A percentile compares a stretch with the other conserved stretches of the same genome.
These are phyloP conservation scores for Tautogolabrus adspersus DNA, from an alignment of 2,113 vertebrate species.

Conservation along the genomic window DNA sequence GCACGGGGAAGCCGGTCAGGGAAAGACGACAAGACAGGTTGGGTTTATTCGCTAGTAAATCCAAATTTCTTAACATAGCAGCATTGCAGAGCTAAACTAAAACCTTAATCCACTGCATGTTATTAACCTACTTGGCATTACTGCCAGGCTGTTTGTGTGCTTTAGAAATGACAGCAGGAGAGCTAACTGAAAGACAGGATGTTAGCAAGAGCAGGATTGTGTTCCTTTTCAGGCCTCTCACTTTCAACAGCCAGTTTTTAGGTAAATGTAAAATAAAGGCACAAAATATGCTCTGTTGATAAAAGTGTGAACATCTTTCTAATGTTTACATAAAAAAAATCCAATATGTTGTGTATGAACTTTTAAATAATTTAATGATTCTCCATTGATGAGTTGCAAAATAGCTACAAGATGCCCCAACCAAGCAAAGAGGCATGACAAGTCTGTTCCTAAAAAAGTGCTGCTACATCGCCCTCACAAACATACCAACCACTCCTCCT, in stretches of 20 bases:
- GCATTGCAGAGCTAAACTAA: conserved; percentile 48
- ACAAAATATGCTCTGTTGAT: background rate
- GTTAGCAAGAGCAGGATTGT: conserved; percentile 20
- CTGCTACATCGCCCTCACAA: conserved; percentile 45
- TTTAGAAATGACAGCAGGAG: conserved; percentile 51
- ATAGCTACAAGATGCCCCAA: conserved; percentile 49
- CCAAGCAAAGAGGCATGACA: conserved; percentile 45
- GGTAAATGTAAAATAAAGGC: too few species aligned
- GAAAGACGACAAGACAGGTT: conserved; percentile 37
- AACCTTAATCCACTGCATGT: conserved; percentile 76
- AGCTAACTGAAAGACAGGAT: conserved; percentile 23
- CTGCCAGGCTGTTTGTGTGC: conserved; percentile 55
- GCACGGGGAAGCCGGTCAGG: conserved; percentile 29
- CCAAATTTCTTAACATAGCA: conserved; percentile 40
- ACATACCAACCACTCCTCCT: conserved; percentile 52
- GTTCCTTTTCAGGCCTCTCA: background rate
- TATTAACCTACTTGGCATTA: conserved; percentile 78
- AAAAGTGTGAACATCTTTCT: background rate
- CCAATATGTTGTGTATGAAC: background rate
- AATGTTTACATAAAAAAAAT: conserved; percentile 8
- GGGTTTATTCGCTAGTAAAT: conserved; percentile 48
- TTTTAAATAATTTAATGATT: conserved; percentile 4
- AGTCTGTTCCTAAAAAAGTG: conserved; percentile 39
- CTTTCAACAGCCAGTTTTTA: background rate
- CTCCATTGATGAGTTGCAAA: conserved; percentile 28